phyloP scores from a whole-genome alignment of 2,888 invertebrate species.

The Epinotia demarniana region DNA sequence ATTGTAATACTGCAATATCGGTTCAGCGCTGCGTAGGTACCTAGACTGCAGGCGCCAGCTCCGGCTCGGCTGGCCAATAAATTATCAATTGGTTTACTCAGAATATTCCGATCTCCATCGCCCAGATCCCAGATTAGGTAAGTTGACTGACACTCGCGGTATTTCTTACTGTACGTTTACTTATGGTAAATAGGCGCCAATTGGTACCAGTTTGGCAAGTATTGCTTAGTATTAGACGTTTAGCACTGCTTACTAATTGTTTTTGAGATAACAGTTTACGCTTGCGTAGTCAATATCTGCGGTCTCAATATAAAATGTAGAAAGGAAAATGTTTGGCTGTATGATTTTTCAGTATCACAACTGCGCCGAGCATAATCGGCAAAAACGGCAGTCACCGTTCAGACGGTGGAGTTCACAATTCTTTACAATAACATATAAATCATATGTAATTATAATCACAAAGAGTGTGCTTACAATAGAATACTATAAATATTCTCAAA shows the following conservation, averaged over 20 bases:
- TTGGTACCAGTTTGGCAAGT: constrained; percentile 29
- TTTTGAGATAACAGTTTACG: constrained; percentile 13
- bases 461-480: no score
- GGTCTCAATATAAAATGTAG: no score
- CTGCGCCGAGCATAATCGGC: no score
- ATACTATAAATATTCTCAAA: no score
- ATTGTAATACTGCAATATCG: constrained; percentile 5
- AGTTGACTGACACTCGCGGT: constrained; percentile 43
- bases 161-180: constrained; percentile 37
- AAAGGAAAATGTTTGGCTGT: no score
- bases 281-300: no score
- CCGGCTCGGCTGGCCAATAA: constrained; percentile 28
- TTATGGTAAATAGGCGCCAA: constrained; percentile 35
- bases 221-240: constrained; percentile 7
- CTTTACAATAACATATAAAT: no score
- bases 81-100: constrained; percentile 42
- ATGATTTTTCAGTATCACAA: neutral
- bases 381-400: no score
- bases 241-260: constrained; percentile 28
- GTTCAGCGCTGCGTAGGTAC: constrained; percentile 3
- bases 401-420: no score
- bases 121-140: constrained; percentile 41
- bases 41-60: constrained; percentile 37
- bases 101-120: constrained; percentile 32
- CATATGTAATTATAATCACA: no score